Conservation (phyloP, 1,140 invertebrate species). For the Cardiocondyla obscurior region DNA sequence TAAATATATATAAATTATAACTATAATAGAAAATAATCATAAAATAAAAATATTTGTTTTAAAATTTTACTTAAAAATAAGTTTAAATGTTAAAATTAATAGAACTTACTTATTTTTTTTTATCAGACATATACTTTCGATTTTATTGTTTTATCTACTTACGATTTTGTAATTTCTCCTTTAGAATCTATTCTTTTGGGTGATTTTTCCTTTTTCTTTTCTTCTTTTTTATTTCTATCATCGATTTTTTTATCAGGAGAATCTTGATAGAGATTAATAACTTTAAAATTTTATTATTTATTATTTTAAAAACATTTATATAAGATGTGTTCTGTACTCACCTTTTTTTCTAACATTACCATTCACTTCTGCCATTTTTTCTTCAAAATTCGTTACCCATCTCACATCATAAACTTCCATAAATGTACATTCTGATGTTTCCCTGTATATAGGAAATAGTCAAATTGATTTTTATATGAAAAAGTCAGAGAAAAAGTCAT, state of each 20-base stretch:
- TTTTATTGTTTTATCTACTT: constrained; percentile 69
- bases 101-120: neutral
- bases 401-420: constrained; percentile 83
- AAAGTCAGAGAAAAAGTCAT: constrained; percentile 19
- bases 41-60: neutral
- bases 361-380: constrained; percentile 80
- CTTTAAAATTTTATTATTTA: constrained; percentile 21
- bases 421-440: constrained; percentile 83
- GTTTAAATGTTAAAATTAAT: neutral
- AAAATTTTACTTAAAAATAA: neutral
- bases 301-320: neutral
- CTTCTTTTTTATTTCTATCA: constrained; percentile 69
- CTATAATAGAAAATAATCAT: neutral
- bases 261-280: constrained; percentile 71
- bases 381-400: constrained; percentile 83
- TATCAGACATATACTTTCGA: neutral
- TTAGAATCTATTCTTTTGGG: constrained; percentile 76
- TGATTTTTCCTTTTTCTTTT: constrained; percentile 66
- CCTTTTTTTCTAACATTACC: constrained; percentile 77
- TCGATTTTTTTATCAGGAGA: constrained; percentile 68
- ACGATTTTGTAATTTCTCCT: constrained; percentile 78
- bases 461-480: constrained; percentile 72
- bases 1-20: neutral
- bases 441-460: constrained; percentile 81
- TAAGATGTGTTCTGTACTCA: constrained; percentile 73